phyloP scores from a whole-genome alignment of 2,888 invertebrate genomes.

The Crossocerus cetratus region DNA sequence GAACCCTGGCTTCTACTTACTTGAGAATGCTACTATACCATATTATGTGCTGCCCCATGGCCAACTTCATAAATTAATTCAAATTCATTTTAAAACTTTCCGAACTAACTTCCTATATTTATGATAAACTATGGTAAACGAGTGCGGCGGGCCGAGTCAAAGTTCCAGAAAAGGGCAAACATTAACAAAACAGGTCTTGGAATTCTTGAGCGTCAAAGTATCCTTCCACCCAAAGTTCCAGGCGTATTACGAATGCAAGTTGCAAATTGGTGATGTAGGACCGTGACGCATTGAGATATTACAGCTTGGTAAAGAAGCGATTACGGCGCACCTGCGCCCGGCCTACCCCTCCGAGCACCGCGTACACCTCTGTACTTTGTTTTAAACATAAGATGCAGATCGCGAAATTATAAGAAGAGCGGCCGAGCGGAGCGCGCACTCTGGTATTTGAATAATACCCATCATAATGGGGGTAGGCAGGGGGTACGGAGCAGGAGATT shows the following conservation, averaged over 20 bases:
- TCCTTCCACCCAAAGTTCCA: too few species aligned
- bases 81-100: too few species aligned
- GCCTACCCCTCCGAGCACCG: background rate
- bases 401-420: background rate
- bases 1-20: background rate
- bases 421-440: background rate
- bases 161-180: too few species aligned
- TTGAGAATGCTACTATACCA: too few species aligned
- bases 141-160: too few species aligned
- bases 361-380: conserved; percentile 1
- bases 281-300: background rate
- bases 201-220: too few species aligned
- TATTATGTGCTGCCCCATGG: too few species aligned
- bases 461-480: background rate
- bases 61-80: too few species aligned
- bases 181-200: too few species aligned
- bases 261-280: background rate
- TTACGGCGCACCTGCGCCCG: background rate
- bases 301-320: conserved; percentile 1
- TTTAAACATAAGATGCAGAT: background rate
- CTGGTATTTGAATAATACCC: background rate
- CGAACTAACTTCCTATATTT: too few species aligned
- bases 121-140: too few species aligned
- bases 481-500: background rate
- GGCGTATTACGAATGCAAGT: background rate